These are phyloP conservation scores for Stramonita haemastoma DNA, from an alignment of 2,888 invertebrate species.

Conservation along the genomic window DNA sequence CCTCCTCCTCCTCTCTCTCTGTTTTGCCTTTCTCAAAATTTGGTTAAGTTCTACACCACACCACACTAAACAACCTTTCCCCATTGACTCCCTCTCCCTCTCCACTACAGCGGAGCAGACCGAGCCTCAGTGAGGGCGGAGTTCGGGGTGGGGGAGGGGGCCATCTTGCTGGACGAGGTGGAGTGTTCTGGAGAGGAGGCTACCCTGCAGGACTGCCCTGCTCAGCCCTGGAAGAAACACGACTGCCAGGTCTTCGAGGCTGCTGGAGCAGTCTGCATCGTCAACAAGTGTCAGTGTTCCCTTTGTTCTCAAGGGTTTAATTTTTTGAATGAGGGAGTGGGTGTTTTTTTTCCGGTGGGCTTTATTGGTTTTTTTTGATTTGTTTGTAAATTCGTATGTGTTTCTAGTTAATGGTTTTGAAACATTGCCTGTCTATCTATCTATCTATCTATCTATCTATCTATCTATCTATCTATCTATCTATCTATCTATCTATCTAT, in stretches of 20 bases:
- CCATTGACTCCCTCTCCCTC: no score
- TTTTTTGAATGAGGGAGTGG: not conserved
- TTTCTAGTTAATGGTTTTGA: not conserved
- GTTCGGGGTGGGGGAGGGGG: conserved; percentile 73
- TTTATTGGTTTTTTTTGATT: not conserved
- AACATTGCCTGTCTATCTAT: not conserved
- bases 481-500: not conserved
- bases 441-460: not conserved
- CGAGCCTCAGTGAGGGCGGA: conserved; percentile 62
- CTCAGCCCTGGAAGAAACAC: conserved; percentile 86
- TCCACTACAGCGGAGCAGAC: conserved; percentile 46
- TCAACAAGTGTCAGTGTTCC: conserved; percentile 57
- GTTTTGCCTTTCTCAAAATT: no score
- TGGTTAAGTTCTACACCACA: no score
- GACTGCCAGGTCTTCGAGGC: conserved; percentile 81
- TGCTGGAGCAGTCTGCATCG: conserved; percentile 74
- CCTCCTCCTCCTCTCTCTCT: no score
- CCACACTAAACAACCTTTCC: no score
- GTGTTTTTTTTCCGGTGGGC: not conserved
- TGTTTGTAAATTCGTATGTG: not conserved
- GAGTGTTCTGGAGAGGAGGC: conserved; percentile 85
- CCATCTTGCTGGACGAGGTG: conserved; percentile 85
- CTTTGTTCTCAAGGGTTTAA: no score
- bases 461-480: no score
- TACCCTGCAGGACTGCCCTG: conserved; percentile 83